Conservation (phyloP, 2,888 invertebrate genomes). For the Athalia cordata region DNA sequence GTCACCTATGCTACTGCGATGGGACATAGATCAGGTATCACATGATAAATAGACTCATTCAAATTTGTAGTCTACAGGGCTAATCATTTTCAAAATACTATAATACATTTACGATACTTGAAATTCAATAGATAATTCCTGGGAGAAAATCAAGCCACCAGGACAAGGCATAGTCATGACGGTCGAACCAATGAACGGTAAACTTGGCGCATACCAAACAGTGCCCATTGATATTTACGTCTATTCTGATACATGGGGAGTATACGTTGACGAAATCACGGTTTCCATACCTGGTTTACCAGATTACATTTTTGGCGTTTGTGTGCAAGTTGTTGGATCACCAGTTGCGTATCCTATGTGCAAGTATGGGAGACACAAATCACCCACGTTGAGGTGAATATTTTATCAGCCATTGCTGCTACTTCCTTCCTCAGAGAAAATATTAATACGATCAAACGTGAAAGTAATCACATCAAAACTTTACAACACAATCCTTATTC, state of each 20-base stretch:
- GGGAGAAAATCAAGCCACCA: conserved; percentile 60
- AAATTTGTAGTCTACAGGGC: not conserved
- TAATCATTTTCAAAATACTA: conserved; percentile 20
- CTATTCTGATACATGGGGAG: conserved; percentile 74
- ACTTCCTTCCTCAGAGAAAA: not conserved
- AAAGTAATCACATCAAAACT: no score
- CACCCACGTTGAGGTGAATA: conserved; percentile 64
- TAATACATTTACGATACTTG: conserved; percentile 27
- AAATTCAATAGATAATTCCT: conserved; percentile 56
- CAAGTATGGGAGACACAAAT: conserved; percentile 59
- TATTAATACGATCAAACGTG: not conserved
- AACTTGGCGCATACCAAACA: conserved; percentile 59
- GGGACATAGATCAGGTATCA: conserved; percentile 51
- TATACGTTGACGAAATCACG: conserved; percentile 71
- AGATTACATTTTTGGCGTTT: conserved; percentile 66
- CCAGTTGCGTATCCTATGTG: conserved; percentile 71
- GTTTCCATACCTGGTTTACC: conserved; percentile 69
- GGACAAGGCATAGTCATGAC: conserved; percentile 68
- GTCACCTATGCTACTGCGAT: conserved; percentile 51
- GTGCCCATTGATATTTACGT: conserved; percentile 67
- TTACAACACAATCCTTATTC: not conserved
- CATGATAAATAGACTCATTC: not conserved
- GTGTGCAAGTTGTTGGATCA: conserved; percentile 68
- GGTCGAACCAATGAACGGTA: conserved; percentile 58
- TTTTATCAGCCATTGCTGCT: not conserved